Evolutionary conservation across 1,140 invertebrate genomes (phyloP).

Genomic region (Drosophila albomicans): DNA sequence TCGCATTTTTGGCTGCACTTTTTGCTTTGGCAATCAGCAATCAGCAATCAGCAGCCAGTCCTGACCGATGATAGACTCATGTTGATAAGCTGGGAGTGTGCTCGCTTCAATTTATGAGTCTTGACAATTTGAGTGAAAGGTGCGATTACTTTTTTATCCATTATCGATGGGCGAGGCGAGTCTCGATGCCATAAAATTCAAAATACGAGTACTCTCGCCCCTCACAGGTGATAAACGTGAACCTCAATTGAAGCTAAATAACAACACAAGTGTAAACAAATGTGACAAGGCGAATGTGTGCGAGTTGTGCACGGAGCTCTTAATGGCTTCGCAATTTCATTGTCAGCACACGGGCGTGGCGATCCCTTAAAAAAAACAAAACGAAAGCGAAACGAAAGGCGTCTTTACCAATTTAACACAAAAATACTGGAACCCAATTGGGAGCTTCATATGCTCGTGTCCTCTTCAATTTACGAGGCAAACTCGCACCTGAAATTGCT

Average conservation of each 20-base stretch:
- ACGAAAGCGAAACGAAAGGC: not conserved
- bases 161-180: not conserved
- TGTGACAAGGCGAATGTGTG: constrained; percentile 27
- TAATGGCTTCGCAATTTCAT: constrained; percentile 42
- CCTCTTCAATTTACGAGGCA: constrained; percentile 8
- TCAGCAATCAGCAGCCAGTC: constrained; percentile 34
- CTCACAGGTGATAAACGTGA: constrained; percentile 30
- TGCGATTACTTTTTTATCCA: constrained; percentile 15
- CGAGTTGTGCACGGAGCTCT: constrained; percentile 21
- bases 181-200: constrained; percentile 50
- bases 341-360: constrained; percentile 25
- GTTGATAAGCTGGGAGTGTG: constrained; percentile 57
- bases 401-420: constrained; percentile 34
- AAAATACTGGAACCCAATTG: constrained; percentile 11
- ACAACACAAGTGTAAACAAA: constrained; percentile 40
- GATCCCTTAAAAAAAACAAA: not conserved
- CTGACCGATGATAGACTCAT: not conserved
- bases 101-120: constrained; percentile 60
- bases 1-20: constrained; percentile 17
- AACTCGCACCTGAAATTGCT: not conserved
- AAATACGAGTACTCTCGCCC: constrained; percentile 9
- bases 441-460: not conserved
- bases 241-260: not conserved
- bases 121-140: constrained; percentile 52
- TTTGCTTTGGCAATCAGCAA: constrained; percentile 17